Evolutionary conservation across 1,140 invertebrate genomes (phyloP), one percentile per base, ranked within the genome.

Genomic region (Bombus terrestris): DNA sequence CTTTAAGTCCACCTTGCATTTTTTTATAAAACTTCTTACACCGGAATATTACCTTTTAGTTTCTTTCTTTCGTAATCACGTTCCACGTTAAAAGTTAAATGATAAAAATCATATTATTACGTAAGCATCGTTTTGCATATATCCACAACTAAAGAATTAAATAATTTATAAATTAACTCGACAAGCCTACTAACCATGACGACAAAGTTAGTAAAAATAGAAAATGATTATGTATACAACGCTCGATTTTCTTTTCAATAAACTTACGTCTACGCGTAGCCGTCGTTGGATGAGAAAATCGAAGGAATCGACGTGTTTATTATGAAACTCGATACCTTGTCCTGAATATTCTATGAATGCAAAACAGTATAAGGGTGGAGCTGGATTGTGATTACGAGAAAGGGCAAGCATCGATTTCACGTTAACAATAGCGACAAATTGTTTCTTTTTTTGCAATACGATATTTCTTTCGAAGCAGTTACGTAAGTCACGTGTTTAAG

Each of bases 301-400:
- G 25, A 75, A 53, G 2, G 22, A 25, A 15, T 37, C 43, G 73
- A 75, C 32, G 32, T 35, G 22, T 75, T 75, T 35, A 53, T 57
- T 53, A 25, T 75, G 43, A 53, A 5, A 9, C 32, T 37, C 18
- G 73, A 53, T 28, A 75, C 15, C 32, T 32, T 74, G 18, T 18
- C 62, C 32, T 75, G 43, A 75, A 75, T 73, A 73, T 73, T 73
- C 18, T 47, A 73, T 32, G 41, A 32, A 73, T 73, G 12, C 41
- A 47, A 53, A 74, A 74, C n/a, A 13, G 41, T n/a, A 10, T 4
- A 32, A 10, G 72, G 39, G 15, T 3, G 71, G 28, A 25, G n/a
- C n/a, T 47, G 9, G 6, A 47, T 47, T 6, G 72, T 25, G 41
- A 47, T 18, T 39, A 8, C 37, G 37, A 71, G 41, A 35, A 47